Evolutionary conservation across 2,888 invertebrate species (phyloP), one percentile per base, ranked within the genome.

Genomic region (Melieria crassipennis): DNA sequence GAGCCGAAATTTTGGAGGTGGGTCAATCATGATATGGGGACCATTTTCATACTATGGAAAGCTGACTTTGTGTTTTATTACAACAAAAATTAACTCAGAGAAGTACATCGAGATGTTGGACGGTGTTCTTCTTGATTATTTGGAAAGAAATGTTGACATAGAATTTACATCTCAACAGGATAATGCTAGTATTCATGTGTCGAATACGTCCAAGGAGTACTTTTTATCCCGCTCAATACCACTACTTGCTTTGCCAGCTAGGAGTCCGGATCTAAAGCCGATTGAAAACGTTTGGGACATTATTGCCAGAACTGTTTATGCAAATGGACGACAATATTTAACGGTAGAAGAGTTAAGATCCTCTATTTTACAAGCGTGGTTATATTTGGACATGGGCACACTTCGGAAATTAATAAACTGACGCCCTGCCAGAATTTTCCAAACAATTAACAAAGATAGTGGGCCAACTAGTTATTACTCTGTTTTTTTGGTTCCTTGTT

Each of bases 11-110:
- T 63, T 63, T 11, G 63, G 30, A 16, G 63, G 50, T 10, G 50
- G 50, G 10, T 30, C 11, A 7, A n/a, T 64, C 1, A 64, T 64
- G 50, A n/a, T 64, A 30, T 64, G 63, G 50, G 63, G 30, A 9
- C 11, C 30, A 47, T 63, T 63, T 30, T 30, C 30, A 16, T 16
- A 16, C 16, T 16, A 16, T 16, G 50, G 50, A 10, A 50, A 50
- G 3, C 3, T 50, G 50, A 7, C 7, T 10, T 50, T 50, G 11
- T 50, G 11, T 11, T 50, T 50, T 11, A 50, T 50, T 11, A 50
- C 50, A 50, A 50, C 50, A 50, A 3, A 2, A 11, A 50, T 50
- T 3, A 50, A 7, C 50, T 10, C 50, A 7, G 50, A 50, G 11
- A 50, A 50, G 50, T 50, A 50, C 11, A 11, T 50, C 11, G 50